Conservation (phyloP, 2,888 invertebrate species). For the Molorchus minor region DNA sequence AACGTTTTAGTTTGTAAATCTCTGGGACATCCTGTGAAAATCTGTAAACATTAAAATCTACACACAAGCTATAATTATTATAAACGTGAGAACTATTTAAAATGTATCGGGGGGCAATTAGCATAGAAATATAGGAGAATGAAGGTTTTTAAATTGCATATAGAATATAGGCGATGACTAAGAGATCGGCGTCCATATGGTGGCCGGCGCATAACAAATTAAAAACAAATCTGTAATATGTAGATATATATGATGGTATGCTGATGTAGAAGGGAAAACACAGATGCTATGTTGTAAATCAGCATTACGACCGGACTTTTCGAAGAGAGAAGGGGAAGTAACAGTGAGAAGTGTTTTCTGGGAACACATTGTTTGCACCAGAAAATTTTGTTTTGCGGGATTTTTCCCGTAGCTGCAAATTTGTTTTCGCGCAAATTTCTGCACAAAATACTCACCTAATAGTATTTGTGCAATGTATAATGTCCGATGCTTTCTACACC, state of each 20-base stretch:
- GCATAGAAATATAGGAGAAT: background rate
- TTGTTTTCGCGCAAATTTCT: no score
- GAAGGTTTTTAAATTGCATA: background rate
- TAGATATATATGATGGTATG: constrained; percentile 46
- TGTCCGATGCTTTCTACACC: no score
- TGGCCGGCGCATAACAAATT: constrained; percentile 45
- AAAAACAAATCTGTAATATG: constrained; percentile 57
- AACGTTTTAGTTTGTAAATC: no score
- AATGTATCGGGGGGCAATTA: background rate
- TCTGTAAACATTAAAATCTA: no score
- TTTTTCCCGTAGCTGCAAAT: no score
- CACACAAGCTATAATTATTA: no score
- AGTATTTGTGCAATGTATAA: no score
- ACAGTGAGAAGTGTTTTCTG: constrained; percentile 48
- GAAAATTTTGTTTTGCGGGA: no score
- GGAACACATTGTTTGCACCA: constrained; percentile 36
- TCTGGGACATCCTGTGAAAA: no score
- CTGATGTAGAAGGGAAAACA: constrained; percentile 59
- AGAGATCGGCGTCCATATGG: constrained; percentile 39
- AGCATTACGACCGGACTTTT: constrained; percentile 48
- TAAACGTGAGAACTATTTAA: background rate
- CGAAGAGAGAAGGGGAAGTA: constrained; percentile 30
- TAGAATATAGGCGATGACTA: constrained; percentile 27
- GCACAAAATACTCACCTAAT: no score
- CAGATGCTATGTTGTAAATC: constrained; percentile 60